These are phyloP conservation scores for Hipposideros armiger DNA, from an alignment of 2,113 vertebrate genomes.

Conservation along the genomic window DNA sequence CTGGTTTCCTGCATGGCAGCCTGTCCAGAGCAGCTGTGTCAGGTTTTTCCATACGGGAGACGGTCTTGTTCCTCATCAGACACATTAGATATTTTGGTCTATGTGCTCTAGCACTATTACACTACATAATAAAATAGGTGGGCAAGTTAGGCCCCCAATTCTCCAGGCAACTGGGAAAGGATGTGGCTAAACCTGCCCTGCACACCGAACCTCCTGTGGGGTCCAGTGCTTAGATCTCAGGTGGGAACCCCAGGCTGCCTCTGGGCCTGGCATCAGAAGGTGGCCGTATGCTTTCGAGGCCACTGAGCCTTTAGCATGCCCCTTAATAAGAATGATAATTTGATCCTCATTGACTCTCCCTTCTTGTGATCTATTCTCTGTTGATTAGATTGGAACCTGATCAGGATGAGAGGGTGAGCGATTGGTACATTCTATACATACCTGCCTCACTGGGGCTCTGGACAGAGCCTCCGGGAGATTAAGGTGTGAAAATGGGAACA, in stretches of 20 bases:
- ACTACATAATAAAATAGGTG: neutral
- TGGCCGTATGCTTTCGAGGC: neutral
- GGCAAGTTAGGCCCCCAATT: neutral
- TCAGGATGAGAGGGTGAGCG: neutral
- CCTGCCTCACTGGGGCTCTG: neutral
- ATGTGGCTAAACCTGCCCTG: neutral
- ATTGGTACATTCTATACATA: neutral
- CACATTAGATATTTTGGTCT: neutral
- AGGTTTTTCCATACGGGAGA: neutral
- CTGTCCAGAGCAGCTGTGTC: too few species aligned
- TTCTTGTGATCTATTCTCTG: neutral
- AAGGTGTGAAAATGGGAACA: neutral
- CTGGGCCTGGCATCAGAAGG: neutral
- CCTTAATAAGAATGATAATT: neutral
- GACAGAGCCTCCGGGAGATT: neutral
- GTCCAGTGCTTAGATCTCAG: neutral
- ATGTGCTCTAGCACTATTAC: neutral
- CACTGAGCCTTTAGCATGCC: neutral
- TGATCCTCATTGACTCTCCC: neutral
- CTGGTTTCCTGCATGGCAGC: neutral
- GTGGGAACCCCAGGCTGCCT: fast-evolving
- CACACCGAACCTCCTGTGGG: neutral
- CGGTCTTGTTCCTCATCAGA: neutral
- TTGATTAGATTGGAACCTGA: neutral
- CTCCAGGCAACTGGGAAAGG: neutral